Conservation (phyloP, 2,797 vertebrate genomes). For the Amblyraja radiata region DNA sequence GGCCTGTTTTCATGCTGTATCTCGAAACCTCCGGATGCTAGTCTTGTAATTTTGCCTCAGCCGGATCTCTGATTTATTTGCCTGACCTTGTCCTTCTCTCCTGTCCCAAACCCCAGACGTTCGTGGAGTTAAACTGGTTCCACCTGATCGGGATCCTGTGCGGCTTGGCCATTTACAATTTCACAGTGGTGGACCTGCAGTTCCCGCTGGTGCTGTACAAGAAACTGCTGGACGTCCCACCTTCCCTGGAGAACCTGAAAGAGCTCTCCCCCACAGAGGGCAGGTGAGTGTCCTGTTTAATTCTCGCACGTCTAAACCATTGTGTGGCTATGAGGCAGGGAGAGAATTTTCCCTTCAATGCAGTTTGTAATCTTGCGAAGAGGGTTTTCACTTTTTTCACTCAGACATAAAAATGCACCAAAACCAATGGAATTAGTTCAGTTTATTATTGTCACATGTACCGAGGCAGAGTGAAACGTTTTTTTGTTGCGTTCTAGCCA, state of each 20-base stretch:
- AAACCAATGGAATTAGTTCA: neutral
- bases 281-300: conserved; percentile 63
- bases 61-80: neutral
- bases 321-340: neutral
- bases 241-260: conserved; percentile 81
- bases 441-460: too few species aligned
- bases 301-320: neutral
- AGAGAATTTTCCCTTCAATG: neutral
- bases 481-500: too few species aligned
- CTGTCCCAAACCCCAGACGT: conserved; percentile 65
- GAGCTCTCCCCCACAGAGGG: conserved; percentile 90
- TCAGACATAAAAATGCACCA: neutral
- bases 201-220: conserved; percentile 93
- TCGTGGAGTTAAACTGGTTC: conserved; percentile 97
- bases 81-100: neutral
- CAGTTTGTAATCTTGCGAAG: neutral
- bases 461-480: too few species aligned
- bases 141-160: conserved; percentile 92
- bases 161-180: conserved; percentile 94
- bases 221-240: conserved; percentile 77
- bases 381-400: neutral
- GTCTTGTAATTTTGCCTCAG: too few species aligned
- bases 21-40: too few species aligned
- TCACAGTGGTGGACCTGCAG: conserved; percentile 91
- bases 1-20: too few species aligned